Evolutionary conservation across 2,113 vertebrate genomes (phyloP).

Genomic region (Cricetomys ansorgei): DNA sequence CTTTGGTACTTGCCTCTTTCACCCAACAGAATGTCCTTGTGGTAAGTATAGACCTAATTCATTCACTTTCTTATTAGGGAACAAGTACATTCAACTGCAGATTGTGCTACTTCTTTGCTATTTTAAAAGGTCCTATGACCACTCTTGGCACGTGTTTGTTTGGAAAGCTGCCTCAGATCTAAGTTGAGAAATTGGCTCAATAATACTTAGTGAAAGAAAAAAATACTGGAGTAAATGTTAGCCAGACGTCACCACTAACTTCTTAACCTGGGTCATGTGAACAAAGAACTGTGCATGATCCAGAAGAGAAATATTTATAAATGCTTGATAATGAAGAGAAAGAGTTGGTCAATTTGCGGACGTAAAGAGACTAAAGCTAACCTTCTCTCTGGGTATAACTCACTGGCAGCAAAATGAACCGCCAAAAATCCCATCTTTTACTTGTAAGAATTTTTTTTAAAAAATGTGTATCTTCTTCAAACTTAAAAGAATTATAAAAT

Average conservation of each 20-base stretch:
- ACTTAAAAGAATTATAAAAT: background rate
- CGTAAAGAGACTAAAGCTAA: slow-evolving; percentile 52
- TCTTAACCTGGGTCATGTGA: background rate
- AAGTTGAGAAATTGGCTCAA: slow-evolving; percentile 12
- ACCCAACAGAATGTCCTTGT: background rate
- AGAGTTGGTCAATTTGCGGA: slow-evolving; percentile 1
- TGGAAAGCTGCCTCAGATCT: background rate
- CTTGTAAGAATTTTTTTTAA: background rate
- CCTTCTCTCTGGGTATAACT: background rate
- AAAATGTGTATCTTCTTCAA: slow-evolving; percentile 18
- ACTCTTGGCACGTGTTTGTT: slow-evolving; percentile 23
- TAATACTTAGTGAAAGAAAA: slow-evolving; percentile 43
- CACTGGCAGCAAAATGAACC: background rate
- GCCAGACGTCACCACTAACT: background rate
- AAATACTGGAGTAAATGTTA: background rate
- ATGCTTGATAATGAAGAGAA: slow-evolving; percentile 24
- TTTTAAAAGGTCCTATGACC: slow-evolving; percentile 44
- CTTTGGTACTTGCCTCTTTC: slow-evolving; percentile 32
- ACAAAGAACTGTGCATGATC: background rate
- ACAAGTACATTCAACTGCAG: slow-evolving; percentile 20
- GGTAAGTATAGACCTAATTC: background rate
- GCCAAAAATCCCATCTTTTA: background rate
- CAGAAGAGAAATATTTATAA: slow-evolving; percentile 28
- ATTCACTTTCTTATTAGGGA: slow-evolving; percentile 3
- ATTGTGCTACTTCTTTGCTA: background rate